Evolutionary conservation across 2,113 vertebrate species (phyloP), one percentile per base, ranked within the genome.

Genomic region (Zosterops japonicus): DNA sequence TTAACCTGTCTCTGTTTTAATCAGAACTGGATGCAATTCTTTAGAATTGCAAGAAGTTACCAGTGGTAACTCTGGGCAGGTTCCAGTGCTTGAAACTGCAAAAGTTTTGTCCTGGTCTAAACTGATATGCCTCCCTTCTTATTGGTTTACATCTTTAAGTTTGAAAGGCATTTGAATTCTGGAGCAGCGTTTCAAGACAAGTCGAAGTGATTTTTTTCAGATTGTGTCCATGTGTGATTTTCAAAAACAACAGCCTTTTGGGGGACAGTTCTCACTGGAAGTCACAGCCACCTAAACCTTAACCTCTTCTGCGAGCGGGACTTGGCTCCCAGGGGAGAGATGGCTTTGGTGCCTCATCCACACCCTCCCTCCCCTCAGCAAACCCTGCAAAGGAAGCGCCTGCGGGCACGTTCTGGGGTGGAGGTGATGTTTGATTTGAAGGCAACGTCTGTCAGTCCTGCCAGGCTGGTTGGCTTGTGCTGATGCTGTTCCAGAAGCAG

Each of bases 401-500:
- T 75, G 76, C 1, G 0, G 83, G 69, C 69, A 27, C 55, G 1
- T 79, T 89, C 41, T 52, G 83, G 90, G 90, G 68, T 86, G 92
- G 93, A 93, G 92, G 19, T 28, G 75, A 22, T 68, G 56, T 68
- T 83, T 68, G 94, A 82, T 88, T 93, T 64, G 68, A 81, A 87
- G 88, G 82, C 64, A 70, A 2, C 5, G 71, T 86, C 93, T 93
- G 85, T 80, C 92, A 88, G 87, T 74, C 87, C 82, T 90, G 93
- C 68, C 71, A 65, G 84, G 81, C 92, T 63, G 90, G 93, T 75
- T 88, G 94, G 28, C 75, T 92, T 18, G 76, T 35, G 44, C 93
- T 88, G 87, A 41, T 90, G 47, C 71, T 86, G 84, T 36, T 83
- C 5, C 60, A 95, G 90, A 47, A 90, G n/a, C 50, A 13, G 33